Evolutionary conservation across 2,888 invertebrate genomes (phyloP).

Genomic region (Aleiodes alternator): DNA sequence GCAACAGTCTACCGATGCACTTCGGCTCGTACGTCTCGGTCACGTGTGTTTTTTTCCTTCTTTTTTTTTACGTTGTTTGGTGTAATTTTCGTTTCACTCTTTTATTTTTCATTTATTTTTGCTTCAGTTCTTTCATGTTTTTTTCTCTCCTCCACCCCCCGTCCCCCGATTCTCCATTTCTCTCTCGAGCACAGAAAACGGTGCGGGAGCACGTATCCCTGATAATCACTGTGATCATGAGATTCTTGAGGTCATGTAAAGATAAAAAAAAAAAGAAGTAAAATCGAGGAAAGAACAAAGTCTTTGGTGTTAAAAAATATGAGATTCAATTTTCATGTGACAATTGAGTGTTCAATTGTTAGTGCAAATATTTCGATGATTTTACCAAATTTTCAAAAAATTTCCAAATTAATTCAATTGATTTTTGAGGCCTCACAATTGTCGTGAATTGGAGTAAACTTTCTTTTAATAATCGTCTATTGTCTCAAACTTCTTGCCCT

Average conservation of each 20-base stretch:
- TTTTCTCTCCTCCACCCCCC: slow-evolving; percentile 2
- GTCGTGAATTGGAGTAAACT: not conserved
- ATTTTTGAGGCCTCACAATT: not conserved
- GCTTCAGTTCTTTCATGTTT: slow-evolving; percentile 1
- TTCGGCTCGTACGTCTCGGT: slow-evolving; percentile 59
- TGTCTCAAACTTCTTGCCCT: not conserved
- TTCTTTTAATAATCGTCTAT: not conserved
- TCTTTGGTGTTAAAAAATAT: too few species aligned
- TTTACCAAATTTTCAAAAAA: too few species aligned
- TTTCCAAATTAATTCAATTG: too few species aligned
- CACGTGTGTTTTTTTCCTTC: slow-evolving; percentile 36
- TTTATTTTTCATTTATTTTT: not conserved
- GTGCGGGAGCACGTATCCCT: slow-evolving; percentile 12
- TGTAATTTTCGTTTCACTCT: slow-evolving; percentile 5
- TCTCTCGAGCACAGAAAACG: not conserved
- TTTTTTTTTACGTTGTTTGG: slow-evolving; percentile 16
- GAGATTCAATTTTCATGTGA: too few species aligned
- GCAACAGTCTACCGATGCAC: slow-evolving; percentile 67
- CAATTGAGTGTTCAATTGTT: too few species aligned
- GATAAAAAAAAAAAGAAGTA: not conserved
- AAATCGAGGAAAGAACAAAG: not conserved
- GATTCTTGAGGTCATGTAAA: not conserved
- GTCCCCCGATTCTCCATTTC: not conserved
- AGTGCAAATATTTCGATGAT: too few species aligned
- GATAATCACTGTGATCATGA: slow-evolving; percentile 12